These are phyloP conservation scores for Myopa testacea DNA, from an alignment of 2,888 invertebrate species.

Conservation along the genomic window DNA sequence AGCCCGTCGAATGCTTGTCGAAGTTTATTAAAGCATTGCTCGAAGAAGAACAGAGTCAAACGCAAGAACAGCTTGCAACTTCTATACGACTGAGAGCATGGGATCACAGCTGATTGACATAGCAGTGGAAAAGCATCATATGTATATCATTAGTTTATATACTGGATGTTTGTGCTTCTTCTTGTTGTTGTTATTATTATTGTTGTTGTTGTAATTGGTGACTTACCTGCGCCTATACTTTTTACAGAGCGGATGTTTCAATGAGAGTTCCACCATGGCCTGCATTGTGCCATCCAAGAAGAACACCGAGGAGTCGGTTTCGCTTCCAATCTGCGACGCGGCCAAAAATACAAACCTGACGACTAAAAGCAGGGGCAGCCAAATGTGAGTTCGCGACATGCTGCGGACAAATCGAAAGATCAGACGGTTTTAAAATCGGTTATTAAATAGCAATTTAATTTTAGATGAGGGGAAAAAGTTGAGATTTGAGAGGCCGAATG, in stretches of 20 bases:
- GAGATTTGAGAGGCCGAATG: too few species aligned
- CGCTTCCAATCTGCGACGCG: constrained; percentile 39
- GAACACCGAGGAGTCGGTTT: constrained; percentile 68
- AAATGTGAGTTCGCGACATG: constrained; percentile 40
- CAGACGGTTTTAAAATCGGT: not conserved
- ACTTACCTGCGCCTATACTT: constrained; percentile 72
- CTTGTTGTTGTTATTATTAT: too few species aligned
- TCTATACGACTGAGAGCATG: too few species aligned
- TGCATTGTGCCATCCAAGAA: constrained; percentile 75
- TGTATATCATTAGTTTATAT: too few species aligned
- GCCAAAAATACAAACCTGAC: constrained; percentile 41
- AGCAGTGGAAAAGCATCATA: too few species aligned
- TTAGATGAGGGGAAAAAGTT: not conserved
- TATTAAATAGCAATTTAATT: not conserved
- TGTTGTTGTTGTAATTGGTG: not conserved
- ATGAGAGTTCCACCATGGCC: constrained; percentile 74
- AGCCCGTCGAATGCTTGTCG: too few species aligned
- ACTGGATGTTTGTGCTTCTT: too few species aligned
- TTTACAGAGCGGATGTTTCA: constrained; percentile 73
- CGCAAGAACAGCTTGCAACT: too few species aligned
- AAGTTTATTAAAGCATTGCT: too few species aligned
- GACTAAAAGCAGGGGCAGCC: constrained; percentile 42
- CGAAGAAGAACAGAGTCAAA: too few species aligned
- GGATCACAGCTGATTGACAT: too few species aligned
- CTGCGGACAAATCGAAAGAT: constrained; percentile 22